These are phyloP conservation scores for Chaetura pelagica DNA, from an alignment of 2,113 vertebrate genomes.

Conservation along the genomic window DNA sequence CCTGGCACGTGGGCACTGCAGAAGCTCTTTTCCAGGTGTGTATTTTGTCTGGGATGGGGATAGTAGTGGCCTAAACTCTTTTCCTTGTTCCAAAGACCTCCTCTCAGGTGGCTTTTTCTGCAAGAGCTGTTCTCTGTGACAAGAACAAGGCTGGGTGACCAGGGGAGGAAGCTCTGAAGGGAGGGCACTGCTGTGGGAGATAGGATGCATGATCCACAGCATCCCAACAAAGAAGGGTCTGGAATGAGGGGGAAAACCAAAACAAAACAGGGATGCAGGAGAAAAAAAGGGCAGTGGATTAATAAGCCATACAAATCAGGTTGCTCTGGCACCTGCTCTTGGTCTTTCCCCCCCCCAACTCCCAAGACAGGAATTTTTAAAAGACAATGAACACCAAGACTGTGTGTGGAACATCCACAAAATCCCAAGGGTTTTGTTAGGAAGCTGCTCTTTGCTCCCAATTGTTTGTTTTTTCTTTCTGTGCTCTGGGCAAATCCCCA, in stretches of 20 bases:
- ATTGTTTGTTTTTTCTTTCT: background rate
- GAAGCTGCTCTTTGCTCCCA: background rate
- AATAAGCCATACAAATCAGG: background rate
- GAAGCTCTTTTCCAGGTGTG: background rate
- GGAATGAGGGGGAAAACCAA: background rate
- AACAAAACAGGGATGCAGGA: background rate
- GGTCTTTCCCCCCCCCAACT: background rate
- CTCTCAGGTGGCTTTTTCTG: background rate
- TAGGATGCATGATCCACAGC: accelerated
- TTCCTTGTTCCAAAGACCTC: background rate
- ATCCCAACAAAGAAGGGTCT: background rate
- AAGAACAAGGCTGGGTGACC: background rate
- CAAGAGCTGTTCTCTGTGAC: background rate
- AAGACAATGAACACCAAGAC: background rate
- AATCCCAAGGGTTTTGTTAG: background rate
- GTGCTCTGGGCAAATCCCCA: background rate
- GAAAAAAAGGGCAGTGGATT: background rate
- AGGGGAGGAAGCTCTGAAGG: background rate
- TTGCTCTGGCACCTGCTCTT: background rate
- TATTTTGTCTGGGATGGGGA: background rate
- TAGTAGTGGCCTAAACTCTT: background rate
- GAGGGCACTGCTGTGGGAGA: background rate
- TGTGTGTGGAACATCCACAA: background rate
- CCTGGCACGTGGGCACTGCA: background rate
- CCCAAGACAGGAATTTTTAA: background rate